These are phyloP conservation scores for Channallabes apus DNA, from an alignment of 2,797 vertebrate species.

Conservation along the genomic window DNA sequence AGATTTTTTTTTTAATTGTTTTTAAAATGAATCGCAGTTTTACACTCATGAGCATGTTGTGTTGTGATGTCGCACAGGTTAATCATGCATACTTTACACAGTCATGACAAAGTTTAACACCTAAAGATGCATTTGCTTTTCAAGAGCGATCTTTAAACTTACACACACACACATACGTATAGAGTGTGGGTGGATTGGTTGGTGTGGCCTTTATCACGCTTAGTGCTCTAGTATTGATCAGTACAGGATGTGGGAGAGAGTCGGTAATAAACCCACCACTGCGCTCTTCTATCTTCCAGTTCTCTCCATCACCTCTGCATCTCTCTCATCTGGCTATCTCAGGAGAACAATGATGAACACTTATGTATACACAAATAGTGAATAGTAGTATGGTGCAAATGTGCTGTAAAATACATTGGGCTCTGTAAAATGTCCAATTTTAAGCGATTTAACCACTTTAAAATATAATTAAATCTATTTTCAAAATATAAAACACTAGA, in stretches of 20 bases:
- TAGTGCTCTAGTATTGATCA: slow-evolving; percentile 78
- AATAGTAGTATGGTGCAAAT: not conserved
- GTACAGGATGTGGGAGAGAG: slow-evolving; percentile 72
- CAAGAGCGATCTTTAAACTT: not conserved
- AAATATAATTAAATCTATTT: not conserved
- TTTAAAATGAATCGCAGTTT: not conserved
- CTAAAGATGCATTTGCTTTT: not conserved
- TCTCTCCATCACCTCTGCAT: slow-evolving; percentile 51
- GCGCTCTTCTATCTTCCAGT: slow-evolving; percentile 60
- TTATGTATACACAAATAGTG: not conserved
- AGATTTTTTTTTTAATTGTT: not conserved
- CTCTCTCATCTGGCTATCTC: slow-evolving; percentile 6
- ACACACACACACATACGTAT: slow-evolving; percentile 35
- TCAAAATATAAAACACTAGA: too few relatives aligned
- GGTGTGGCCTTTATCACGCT: slow-evolving; percentile 72
- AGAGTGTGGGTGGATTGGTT: slow-evolving; percentile 43
- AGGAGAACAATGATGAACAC: not conserved
- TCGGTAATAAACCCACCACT: slow-evolving; percentile 69
- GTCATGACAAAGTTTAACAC: not conserved
- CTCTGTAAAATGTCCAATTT: not conserved
- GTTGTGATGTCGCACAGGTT: not conserved
- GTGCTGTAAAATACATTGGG: not conserved
- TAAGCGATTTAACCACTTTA: not conserved
- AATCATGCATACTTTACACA: not conserved
- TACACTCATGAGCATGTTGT: too few relatives aligned